phyloP scores from a whole-genome alignment of 2,113 vertebrate genomes.

The Oenanthe oenanthe region DNA sequence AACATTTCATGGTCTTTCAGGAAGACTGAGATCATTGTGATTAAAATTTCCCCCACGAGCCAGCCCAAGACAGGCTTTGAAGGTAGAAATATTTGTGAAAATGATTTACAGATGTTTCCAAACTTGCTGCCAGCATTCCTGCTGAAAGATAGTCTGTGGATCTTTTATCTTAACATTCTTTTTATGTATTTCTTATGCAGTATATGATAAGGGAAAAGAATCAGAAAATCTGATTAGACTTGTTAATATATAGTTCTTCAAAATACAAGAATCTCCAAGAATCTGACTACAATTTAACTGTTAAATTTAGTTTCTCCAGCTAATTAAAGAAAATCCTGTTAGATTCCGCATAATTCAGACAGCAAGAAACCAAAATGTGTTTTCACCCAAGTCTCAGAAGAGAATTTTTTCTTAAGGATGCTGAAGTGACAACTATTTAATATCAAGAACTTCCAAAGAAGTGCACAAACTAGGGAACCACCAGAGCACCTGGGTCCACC shows the following conservation, averaged over 20 bases:
- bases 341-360: neutral
- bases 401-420: neutral
- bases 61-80: slow-evolving; percentile 24
- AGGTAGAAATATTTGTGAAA: slow-evolving; percentile 32
- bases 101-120: slow-evolving; percentile 57
- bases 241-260: neutral
- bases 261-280: neutral
- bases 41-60: neutral
- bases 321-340: neutral
- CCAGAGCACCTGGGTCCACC: neutral
- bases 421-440: neutral
- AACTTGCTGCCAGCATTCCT: slow-evolving; percentile 11
- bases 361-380: neutral
- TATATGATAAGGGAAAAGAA: neutral
- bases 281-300: neutral
- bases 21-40: neutral
- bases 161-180: neutral
- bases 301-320: neutral
- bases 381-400: neutral
- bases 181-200: neutral
- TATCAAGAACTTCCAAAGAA: neutral
- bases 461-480: neutral
- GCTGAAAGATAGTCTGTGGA: neutral
- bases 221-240: neutral
- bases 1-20: neutral